phyloP scores from a whole-genome alignment of 2,888 invertebrate genomes.

The Harpalus rubripes region DNA sequence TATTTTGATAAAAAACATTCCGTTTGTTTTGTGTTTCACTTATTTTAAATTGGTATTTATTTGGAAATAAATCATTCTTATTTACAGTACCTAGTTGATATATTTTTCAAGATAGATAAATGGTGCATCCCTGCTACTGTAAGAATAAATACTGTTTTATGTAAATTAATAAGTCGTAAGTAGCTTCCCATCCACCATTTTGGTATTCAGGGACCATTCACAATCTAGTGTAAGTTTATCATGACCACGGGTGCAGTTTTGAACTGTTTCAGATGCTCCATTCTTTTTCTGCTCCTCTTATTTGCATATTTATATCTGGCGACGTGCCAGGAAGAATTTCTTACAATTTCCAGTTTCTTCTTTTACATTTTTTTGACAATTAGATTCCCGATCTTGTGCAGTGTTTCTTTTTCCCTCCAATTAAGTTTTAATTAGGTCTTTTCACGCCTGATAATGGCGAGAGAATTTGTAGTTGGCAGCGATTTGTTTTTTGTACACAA shows the following conservation, averaged over 20 bases:
- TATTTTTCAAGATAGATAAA: slow-evolving; percentile 4
- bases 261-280: slow-evolving; percentile 20
- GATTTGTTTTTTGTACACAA: slow-evolving; percentile 5
- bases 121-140: not conserved
- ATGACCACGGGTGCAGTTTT: slow-evolving; percentile 38
- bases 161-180: slow-evolving; percentile 26
- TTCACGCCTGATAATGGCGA: slow-evolving; percentile 29
- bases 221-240: slow-evolving; percentile 19
- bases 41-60: too few species aligned
- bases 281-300: not conserved
- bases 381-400: slow-evolving; percentile 16
- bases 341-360: not conserved
- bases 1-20: too few species aligned
- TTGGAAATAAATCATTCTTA: not conserved
- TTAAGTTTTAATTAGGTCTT: slow-evolving; percentile 46
- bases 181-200: not conserved
- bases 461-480: slow-evolving; percentile 24
- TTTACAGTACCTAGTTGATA: not conserved
- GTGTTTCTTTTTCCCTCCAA: slow-evolving; percentile 15
- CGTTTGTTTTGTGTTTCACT: too few species aligned
- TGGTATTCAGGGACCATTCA: slow-evolving; percentile 19
- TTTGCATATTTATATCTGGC: slow-evolving; percentile 53
- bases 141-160: slow-evolving; percentile 39
- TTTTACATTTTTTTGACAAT: slow-evolving; percentile 31
- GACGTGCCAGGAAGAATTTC: slow-evolving; percentile 11